Base-by-base conservation (phyloP, 2,797 vertebrate genomes). In the Schizopygopsis pylzovi region DNA sequence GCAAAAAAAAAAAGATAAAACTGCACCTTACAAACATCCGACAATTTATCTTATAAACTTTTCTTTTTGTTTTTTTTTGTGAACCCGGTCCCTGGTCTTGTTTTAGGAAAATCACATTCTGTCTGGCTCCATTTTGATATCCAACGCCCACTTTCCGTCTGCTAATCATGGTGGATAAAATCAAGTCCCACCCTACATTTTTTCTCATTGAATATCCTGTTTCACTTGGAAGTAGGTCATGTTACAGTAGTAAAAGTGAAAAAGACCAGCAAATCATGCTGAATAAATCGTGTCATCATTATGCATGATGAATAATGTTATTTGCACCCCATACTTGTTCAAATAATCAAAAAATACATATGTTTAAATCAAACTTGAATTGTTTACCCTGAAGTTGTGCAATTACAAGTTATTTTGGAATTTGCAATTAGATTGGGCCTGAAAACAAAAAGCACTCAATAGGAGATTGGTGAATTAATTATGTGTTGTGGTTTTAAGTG, bases 401-500 rank as follows among this genome's bases (percentile, higher is more conserved):
- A 22, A 41, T 76, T 37, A 39, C 18, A 2, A 49, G 13, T 67
- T 84, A 49, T 84, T 84, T 77, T 77, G 82, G 22, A 77, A 84
- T 77, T 12, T 68, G 22, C 37, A 67, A 43, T 84, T 84, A 65
- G 9, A 52, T 33, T 85, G 25, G 56, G 49, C 65, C 45, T 52
- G 45, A 39, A 43, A 75, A 84, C 47, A 43, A 85, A 79, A 87
- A 10, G 22, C 39, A 61, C 47, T 61, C 22, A 75, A 5, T 65
- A 78, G 52, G 37, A 75, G 76, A 85, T 67, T 75, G n/a, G 39
- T 72, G 45, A 75, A 65, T 49, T 52, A 72, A 52, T 71, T 76
- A 77, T 84, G 78, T 70, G 81, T 47, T 82, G 81, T 84, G 77
- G 56, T 77, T 77, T 83, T 73, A 16, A 79, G 65, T 43, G 28